Percentiles rank a stretch among this genome's conserved stretches.
Evolutionary conservation across 2,888 invertebrate genomes (phyloP).

Genomic region (Catocala sponsa): DNA sequence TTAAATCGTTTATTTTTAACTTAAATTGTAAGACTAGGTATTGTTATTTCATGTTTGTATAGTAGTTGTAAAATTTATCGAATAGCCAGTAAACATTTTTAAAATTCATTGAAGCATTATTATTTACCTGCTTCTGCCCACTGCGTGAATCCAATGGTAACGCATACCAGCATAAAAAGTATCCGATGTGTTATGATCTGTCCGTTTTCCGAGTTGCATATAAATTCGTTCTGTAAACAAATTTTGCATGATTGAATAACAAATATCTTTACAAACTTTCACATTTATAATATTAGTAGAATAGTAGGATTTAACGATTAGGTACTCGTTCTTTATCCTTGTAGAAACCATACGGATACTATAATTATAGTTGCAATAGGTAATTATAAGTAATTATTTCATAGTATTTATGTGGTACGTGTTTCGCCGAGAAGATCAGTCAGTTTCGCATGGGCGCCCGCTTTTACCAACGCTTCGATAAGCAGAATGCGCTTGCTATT

Average conservation of each 20-base stretch:
- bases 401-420: slow-evolving; percentile 40
- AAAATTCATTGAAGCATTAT: slow-evolving; percentile 27
- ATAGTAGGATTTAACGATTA: too few species aligned
- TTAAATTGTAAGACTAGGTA: slow-evolving; percentile 6
- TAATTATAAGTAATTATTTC: slow-evolving; percentile 30
- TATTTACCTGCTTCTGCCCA: not conserved
- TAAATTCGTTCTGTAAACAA: too few species aligned
- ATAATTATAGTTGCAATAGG: slow-evolving; percentile 19
- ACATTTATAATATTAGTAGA: too few species aligned
- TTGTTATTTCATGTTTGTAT: slow-evolving; percentile 43
- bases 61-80: slow-evolving; percentile 55
- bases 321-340: too few species aligned
- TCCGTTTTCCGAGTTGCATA: too few species aligned
- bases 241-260: too few species aligned
- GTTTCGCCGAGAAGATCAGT: slow-evolving; percentile 65
- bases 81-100: slow-evolving; percentile 49
- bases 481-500: slow-evolving; percentile 63
- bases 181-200: too few species aligned
- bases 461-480: slow-evolving; percentile 81
- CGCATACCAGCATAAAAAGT: too few species aligned
- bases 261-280: too few species aligned
- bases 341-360: too few species aligned
- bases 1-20: slow-evolving; percentile 13
- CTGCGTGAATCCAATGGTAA: too few species aligned
- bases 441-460: slow-evolving; percentile 74